Evolutionary conservation across 1,140 invertebrate species (phyloP).

Genomic region (Arion vulgaris): DNA sequence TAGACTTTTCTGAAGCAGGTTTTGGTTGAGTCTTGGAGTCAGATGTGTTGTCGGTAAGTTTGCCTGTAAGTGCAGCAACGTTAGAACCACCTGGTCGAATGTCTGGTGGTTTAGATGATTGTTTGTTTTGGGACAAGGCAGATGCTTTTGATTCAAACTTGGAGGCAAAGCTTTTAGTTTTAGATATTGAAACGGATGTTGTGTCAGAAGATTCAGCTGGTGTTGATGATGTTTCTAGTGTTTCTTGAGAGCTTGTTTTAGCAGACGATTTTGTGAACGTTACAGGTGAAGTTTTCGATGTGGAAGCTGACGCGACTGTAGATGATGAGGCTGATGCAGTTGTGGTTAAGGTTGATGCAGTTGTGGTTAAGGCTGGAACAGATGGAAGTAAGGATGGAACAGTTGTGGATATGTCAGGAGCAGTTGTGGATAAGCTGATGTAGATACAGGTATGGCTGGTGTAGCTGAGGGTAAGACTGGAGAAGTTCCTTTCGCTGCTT

Average conservation of each 20-base stretch:
- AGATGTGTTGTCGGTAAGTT: background rate
- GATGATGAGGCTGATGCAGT: conserved; percentile 11
- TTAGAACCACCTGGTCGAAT: background rate
- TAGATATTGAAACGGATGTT: background rate
- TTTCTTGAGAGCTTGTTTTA: conserved; percentile 1
- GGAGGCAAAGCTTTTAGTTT: conserved; percentile 29
- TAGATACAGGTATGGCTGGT: background rate
- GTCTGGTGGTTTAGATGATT: background rate
- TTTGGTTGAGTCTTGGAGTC: conserved; percentile 12
- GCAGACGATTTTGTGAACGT: conserved; percentile 24
- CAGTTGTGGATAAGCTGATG: background rate
- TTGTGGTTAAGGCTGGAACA: background rate
- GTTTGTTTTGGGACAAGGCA: background rate
- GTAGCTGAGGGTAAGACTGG: background rate
- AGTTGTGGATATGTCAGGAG: conserved; percentile 15
- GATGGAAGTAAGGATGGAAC: background rate
- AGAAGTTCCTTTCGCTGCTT: background rate
- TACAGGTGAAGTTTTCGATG: conserved; percentile 9
- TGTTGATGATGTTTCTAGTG: conserved; percentile 30
- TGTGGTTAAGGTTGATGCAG: background rate
- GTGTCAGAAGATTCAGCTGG: background rate
- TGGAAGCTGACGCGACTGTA: background rate
- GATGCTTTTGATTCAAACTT: conserved; percentile 35
- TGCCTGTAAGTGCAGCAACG: conserved; percentile 7
- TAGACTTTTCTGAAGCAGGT: background rate